Conservation (phyloP, 2,888 invertebrate genomes). For the Troilus luridus region DNA sequence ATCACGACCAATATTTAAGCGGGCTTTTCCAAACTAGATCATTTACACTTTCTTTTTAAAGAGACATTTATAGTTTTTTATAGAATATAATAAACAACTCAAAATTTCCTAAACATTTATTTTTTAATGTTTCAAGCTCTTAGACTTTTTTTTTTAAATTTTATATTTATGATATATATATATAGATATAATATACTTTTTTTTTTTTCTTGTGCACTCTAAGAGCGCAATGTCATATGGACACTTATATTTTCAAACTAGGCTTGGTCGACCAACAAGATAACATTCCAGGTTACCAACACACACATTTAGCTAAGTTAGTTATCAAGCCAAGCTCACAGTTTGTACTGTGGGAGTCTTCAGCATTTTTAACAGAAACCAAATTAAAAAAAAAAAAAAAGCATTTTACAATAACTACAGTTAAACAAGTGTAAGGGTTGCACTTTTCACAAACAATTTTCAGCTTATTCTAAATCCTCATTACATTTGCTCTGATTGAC, state of each 20-base stretch:
- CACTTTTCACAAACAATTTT: slow-evolving; percentile 8
- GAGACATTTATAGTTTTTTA: slow-evolving; percentile 55
- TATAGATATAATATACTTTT: background rate
- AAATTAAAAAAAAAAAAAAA: slow-evolving; percentile 53
- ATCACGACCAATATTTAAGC: slow-evolving; percentile 57
- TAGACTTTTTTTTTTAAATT: slow-evolving; percentile 26
- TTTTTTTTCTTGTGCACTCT: slow-evolving; percentile 47
- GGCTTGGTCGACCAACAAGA: slow-evolving; percentile 54
- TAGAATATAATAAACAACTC: slow-evolving; percentile 58
- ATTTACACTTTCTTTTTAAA: slow-evolving; percentile 50
- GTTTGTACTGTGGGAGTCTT: slow-evolving; percentile 22
- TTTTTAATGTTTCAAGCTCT: slow-evolving; percentile 49
- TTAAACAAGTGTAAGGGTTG: slow-evolving; percentile 51
- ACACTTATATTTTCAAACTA: slow-evolving; percentile 50
- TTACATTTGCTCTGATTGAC: background rate
- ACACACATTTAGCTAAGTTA: slow-evolving; percentile 57
- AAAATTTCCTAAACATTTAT: slow-evolving; percentile 57
- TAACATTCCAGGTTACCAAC: slow-evolving; percentile 58
- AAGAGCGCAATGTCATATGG: slow-evolving; percentile 49
- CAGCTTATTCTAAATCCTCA: background rate
- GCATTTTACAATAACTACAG: slow-evolving; percentile 56
- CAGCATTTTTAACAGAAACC: background rate
- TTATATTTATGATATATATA: slow-evolving; percentile 4
- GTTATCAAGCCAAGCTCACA: slow-evolving; percentile 57
- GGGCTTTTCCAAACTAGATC: slow-evolving; percentile 55